Evolutionary conservation across 2,888 invertebrate species (phyloP), one percentile per base, ranked within the genome.

Genomic region (Clanis bilineata): DNA sequence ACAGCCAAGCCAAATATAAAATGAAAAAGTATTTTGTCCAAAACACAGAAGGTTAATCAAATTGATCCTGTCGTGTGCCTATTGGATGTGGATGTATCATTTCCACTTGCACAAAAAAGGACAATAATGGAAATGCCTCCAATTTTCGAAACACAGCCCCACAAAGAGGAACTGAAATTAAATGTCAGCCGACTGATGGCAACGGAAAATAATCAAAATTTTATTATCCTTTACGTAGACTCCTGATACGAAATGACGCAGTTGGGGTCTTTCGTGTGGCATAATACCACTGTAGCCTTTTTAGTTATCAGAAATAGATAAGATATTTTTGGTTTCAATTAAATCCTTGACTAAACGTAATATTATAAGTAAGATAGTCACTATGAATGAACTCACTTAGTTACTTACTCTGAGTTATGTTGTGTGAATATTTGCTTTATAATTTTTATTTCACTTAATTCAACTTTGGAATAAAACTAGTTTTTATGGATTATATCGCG

Each of bases 121-220:
- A 67, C 66, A 65, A 73, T 72, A 76, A 77, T 72, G 68, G 77
- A 77, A 77, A 72, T 64, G 70, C 65, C 66, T 67, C 65, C 64
- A 65, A 67, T 68, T 69, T 69, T 76, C 69, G 71, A 72, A 77
- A 77, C 62, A 71, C 64, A 69, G 64, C 68, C 66, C 68, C 65
- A 76, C 79, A 85, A 82, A 83, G 80, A 71, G 74, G 72, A 79
- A 79, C 79, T 76, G 72, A 83, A 86, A 85, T 86, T 80, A 82
- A 83, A 82, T 77, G 83, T 83, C 85, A 81, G 66, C 61, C 65
- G 68, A 72, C 65, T 70, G 72, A 69, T 72, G 66, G 64, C 69
- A 70, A 79, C 78, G 73, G 79, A 77, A 80, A 80, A 77, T 73
- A 78, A 69, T 70, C 64, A 69, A 72, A 65, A 66, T 70, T 71